Percentiles rank a stretch among this genome's conserved stretches.
Evolutionary conservation across 2,888 invertebrate genomes (phyloP).

Genomic region (Auanema sp.): DNA sequence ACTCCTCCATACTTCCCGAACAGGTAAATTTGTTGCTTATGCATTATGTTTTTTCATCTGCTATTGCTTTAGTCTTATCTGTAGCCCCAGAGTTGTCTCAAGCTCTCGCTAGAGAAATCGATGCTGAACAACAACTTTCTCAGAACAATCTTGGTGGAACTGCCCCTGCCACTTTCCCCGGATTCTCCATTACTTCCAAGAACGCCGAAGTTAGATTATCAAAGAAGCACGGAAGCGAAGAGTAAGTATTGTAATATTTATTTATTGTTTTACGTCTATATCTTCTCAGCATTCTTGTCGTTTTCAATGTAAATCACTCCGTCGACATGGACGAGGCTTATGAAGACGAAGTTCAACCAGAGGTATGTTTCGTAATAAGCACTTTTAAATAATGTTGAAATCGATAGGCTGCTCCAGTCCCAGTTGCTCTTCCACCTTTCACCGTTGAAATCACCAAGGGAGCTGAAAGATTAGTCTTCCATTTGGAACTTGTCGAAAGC

Average conservation of each 20-base stretch:
- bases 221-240: conserved; percentile 71
- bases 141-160: conserved; percentile 52
- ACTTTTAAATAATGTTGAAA: neutral
- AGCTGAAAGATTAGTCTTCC: conserved; percentile 68
- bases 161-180: conserved; percentile 75
- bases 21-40: no score
- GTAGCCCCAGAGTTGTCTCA: conserved; percentile 73
- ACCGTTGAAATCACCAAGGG: conserved; percentile 82
- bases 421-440: conserved; percentile 83
- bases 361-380: conserved; percentile 8
- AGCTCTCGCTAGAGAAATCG: conserved; percentile 89
- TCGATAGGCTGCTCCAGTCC: conserved; percentile 45
- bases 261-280: neutral
- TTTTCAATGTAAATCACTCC: conserved; percentile 90
- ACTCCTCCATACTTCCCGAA: no score
- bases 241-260: conserved; percentile 61
- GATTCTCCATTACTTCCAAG: conserved; percentile 78
- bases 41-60: no score
- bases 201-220: conserved; percentile 83
- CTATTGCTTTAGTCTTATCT: conserved; percentile 26
- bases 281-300: conserved; percentile 74
- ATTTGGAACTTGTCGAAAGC: conserved; percentile 54
- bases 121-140: conserved; percentile 75
- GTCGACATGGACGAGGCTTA: conserved; percentile 77
- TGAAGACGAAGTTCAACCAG: conserved; percentile 38